Percentiles rank a stretch among this genome's conserved stretches.
phyloP scores from a whole-genome alignment of 1,140 invertebrate genomes.

The Danaus melanippus region DNA sequence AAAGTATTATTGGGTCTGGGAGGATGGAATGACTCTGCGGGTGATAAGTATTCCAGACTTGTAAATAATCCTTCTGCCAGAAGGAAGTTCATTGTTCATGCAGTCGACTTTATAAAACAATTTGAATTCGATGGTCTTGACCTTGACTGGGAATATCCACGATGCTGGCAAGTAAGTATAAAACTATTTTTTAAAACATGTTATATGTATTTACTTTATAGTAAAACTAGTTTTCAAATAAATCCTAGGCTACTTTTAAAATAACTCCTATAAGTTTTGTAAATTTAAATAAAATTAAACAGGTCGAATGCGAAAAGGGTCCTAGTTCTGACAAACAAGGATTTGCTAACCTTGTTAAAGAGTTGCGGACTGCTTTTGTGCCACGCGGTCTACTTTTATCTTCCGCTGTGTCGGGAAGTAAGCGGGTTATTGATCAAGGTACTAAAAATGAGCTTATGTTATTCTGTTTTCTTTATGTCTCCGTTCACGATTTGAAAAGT shows the following conservation, averaged over 20 bases:
- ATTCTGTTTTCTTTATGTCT: background rate
- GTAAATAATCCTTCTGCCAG: conserved; percentile 82
- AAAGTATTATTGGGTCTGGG: conserved; percentile 90
- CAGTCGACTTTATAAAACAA: conserved; percentile 83
- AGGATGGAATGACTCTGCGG: conserved; percentile 91
- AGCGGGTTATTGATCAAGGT: conserved; percentile 84
- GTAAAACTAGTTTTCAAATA: no score
- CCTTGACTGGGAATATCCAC: conserved; percentile 93
- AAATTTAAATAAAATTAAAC: conserved; percentile 16
- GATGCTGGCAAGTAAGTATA: conserved; percentile 90
- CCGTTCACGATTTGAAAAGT: conserved; percentile 3
- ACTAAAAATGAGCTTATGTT: background rate
- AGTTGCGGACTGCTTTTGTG: conserved; percentile 80
- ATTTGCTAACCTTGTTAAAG: conserved; percentile 80
- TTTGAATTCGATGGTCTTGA: conserved; percentile 89
- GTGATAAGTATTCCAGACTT: conserved; percentile 88
- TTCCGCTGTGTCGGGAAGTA: conserved; percentile 88
- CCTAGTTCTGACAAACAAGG: conserved; percentile 82
- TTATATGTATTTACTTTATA: no score
- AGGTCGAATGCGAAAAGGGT: conserved; percentile 86
- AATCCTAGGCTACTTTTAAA: background rate
- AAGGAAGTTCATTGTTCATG: conserved; percentile 81
- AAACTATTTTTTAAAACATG: conserved; percentile 27
- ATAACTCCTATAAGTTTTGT: conserved; percentile 34
- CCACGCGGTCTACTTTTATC: conserved; percentile 81